Evolutionary conservation across 2,797 vertebrate species (phyloP), one percentile per base, ranked within the genome.

Genomic region (Clarias laeviceps): DNA sequence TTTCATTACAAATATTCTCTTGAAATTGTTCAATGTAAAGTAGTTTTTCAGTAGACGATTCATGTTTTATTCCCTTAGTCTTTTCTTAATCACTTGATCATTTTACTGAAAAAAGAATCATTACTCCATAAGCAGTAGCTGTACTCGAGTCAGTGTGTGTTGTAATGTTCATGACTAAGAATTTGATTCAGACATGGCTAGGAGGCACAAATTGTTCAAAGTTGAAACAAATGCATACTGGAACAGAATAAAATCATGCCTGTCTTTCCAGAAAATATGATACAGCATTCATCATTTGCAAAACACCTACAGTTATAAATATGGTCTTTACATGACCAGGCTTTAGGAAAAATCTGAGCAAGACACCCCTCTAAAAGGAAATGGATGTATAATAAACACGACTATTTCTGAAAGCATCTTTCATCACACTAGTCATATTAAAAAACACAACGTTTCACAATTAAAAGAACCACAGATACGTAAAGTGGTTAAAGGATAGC

Each of bases 381-480:
- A 77, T 59, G 57, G 34, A 40, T 5, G 4, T 18, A 27, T 32
- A 61, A 82, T 40, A 70, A 27, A 62, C 32, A 72, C 3, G 24
- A 40, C 9, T 18, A 40, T 82, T 70, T 45, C 81, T 72, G 17
- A 64, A 83, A 72, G 27, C 7, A 4, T 24, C 27, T 66, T 86
- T 74, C 37, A 62, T 70, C n/a, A 50, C 54, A 45, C 64, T 73
- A 79, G 59, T 83, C 85, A 82, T 66, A 68, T 29, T 17, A 82
- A 69, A 54, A 74, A 86, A 56, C 34, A 64, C 82, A 17, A 1
- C 6, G 59, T 84, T 86, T 80, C 83, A 83, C 76, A 88, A 86
- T 61, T n/a, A 82, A 34, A 32, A 17, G n/a, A 68, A 54, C 56
- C 18, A 80, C 76, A 84, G 5, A 61, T 74, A 64, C 37, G 45